Conservation (phyloP, 2,888 invertebrate species). For the Lepidonotus clava region DNA sequence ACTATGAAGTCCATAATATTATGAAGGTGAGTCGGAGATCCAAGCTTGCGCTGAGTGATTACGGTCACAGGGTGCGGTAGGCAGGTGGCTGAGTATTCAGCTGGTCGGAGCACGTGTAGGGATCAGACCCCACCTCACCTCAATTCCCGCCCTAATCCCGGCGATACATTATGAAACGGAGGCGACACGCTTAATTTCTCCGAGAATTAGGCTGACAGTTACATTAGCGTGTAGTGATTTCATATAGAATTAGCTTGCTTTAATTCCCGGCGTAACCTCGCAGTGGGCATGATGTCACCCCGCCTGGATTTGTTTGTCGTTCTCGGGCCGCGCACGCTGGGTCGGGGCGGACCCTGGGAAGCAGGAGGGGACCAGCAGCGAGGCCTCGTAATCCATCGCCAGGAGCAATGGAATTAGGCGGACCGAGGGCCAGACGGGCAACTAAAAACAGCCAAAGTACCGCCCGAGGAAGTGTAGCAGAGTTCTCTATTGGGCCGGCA, state of each 20-base stretch:
- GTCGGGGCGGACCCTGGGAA: slow-evolving; percentile 15
- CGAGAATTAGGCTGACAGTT: slow-evolving; percentile 42
- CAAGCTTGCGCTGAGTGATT: too few relatives aligned
- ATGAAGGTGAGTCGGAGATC: too few relatives aligned
- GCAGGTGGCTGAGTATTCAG: slow-evolving; percentile 21
- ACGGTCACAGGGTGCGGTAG: background rate
- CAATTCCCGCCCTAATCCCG: slow-evolving; percentile 32
- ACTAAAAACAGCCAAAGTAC: slow-evolving; percentile 50
- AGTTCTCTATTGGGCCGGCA: slow-evolving; percentile 3
- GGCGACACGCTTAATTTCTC: slow-evolving; percentile 37
- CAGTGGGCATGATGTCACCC: slow-evolving; percentile 40
- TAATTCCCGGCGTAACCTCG: slow-evolving; percentile 44
- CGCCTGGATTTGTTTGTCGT: slow-evolving; percentile 40
- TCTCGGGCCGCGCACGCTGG: background rate
- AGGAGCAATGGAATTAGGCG: slow-evolving; percentile 54
- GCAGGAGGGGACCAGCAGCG: background rate
- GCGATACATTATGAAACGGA: slow-evolving; percentile 20
- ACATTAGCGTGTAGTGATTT: slow-evolving; percentile 51
- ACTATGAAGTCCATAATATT: too few relatives aligned
- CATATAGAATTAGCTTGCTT: slow-evolving; percentile 49
- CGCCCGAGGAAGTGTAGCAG: slow-evolving; percentile 37
- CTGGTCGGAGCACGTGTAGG: slow-evolving; percentile 4
- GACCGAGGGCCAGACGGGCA: slow-evolving; percentile 34
- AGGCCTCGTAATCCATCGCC: slow-evolving; percentile 36
- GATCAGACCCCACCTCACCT: slow-evolving; percentile 19